phyloP scores from a whole-genome alignment of 2,888 invertebrate genomes.

The Protophormia terraenovae region DNA sequence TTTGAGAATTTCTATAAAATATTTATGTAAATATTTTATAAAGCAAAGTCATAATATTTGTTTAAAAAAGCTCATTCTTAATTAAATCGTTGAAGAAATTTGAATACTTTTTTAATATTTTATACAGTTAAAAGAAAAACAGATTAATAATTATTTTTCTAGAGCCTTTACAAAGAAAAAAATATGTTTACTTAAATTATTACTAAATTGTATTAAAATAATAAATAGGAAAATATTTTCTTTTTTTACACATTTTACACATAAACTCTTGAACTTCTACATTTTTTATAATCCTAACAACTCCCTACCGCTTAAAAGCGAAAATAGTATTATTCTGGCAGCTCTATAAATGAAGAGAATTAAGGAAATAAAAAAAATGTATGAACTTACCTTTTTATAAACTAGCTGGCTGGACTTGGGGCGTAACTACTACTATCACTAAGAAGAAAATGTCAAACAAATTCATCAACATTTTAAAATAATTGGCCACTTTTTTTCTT shows the following conservation, averaged over 20 bases:
- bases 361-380: constrained; percentile 25
- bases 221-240: neutral
- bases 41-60: too few relatives aligned
- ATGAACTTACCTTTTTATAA: constrained; percentile 46
- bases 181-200: too few relatives aligned
- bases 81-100: too few relatives aligned
- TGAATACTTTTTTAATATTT: too few relatives aligned
- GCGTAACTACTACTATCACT: constrained; percentile 54
- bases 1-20: too few relatives aligned
- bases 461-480: constrained; percentile 50
- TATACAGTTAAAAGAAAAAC: too few relatives aligned
- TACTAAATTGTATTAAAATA: too few relatives aligned
- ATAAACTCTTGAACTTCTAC: neutral
- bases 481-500: constrained; percentile 47
- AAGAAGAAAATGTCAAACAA: constrained; percentile 26
- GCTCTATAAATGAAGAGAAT: constrained; percentile 38
- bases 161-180: too few relatives aligned
- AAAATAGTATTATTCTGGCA: constrained; percentile 14
- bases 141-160: too few relatives aligned
- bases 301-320: neutral
- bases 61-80: too few relatives aligned
- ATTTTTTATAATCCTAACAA: neutral
- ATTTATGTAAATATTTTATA: too few relatives aligned
- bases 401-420: constrained; percentile 54
- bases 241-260: too few relatives aligned